phyloP scores from a whole-genome alignment of 2,113 vertebrate genomes.

The Mus pahari region DNA sequence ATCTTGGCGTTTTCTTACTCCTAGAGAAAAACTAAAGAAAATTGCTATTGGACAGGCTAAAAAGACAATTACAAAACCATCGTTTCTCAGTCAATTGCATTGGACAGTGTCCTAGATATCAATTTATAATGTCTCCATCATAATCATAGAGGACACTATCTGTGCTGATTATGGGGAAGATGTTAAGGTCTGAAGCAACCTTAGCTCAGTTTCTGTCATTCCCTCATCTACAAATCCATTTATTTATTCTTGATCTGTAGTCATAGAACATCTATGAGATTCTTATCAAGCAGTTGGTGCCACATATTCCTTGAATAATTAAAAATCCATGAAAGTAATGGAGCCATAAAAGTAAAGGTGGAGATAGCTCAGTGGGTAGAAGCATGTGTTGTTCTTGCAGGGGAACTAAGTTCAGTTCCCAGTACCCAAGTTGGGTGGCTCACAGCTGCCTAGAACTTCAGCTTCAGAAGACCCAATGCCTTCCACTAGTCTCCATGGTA shows the following conservation, averaged over 20 bases:
- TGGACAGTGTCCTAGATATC: not conserved
- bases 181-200: not conserved
- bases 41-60: constrained; percentile 3
- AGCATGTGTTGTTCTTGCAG: not conserved
- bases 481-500: not conserved
- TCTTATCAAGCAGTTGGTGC: not conserved
- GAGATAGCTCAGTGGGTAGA: not conserved
- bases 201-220: not conserved
- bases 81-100: constrained; percentile 13
- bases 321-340: not conserved
- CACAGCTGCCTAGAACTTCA: not conserved
- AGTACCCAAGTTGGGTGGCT: not conserved
- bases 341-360: not conserved
- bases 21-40: not conserved
- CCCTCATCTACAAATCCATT: not conserved
- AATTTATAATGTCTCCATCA: not conserved
- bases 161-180: not conserved
- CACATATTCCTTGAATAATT: not conserved
- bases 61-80: not conserved
- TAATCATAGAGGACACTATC: not conserved
- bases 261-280: not conserved
- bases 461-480: not conserved
- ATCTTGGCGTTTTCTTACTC: not conserved
- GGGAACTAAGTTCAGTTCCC: not conserved
- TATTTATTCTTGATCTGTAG: not conserved